Base-by-base conservation (phyloP, 2,113 vertebrate species). In the Cynoglossus semilaevis region DNA sequence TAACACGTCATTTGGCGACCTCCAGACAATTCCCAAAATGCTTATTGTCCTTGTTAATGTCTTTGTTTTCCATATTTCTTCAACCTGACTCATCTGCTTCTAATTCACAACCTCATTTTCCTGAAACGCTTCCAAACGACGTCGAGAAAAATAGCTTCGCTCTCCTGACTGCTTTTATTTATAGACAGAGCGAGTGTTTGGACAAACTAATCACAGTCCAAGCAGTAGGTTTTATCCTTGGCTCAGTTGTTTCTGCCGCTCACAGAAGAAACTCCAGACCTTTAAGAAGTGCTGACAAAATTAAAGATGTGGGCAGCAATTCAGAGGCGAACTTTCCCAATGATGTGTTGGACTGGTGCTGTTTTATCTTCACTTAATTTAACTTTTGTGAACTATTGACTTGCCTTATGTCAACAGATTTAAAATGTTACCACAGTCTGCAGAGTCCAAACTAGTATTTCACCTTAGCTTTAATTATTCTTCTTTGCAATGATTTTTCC, bases 161-260 rank as follows among this genome's bases (percentile, higher is more conserved):
- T 49, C 15, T 46, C 49, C 40, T 37, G 35, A 13, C 16, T 15
- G 22, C 15, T 44, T 55, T 63, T 71, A 67, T 71, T 70, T 63
- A 57, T 70, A 59, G 47, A 63, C 55, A 13, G 10, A 15, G 45
- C 2, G 0, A 36, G 45, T 48, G 10, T 59, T 8, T 15, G 49
- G 49, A 57, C 50, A 71, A 60, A 69, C 66, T 63, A 70, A 71
- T 77, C 55, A 51, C 41, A 55, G 19, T 5, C 13, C 16, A 38
- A 42, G 42, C 15, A 7, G 34, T 59, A 29, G 22, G 49, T 19
- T 15, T 49, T 56, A 54, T 46, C n/a, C 40, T 18, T 36, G 10
- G 46, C 45, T 51, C 22, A 0, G 43, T 43, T 68, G 60, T 52
- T 58, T 62, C 51, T 50, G 15, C n/a, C 38, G 36, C 49, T 58